Conservation (phyloP, 2,797 vertebrate species). For the Takifugu ocellatus region DNA sequence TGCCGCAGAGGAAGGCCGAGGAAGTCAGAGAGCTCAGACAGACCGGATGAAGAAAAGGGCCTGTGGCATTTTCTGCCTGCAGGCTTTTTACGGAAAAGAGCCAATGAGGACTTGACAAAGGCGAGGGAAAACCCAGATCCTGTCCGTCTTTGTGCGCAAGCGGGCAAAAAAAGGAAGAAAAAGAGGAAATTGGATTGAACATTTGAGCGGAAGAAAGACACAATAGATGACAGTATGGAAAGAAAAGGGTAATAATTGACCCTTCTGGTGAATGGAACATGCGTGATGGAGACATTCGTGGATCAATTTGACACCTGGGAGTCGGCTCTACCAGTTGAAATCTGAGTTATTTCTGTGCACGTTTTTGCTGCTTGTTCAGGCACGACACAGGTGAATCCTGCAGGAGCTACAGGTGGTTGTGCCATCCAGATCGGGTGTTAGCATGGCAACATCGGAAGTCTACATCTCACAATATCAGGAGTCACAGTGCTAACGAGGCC, state of each 20-base stretch:
- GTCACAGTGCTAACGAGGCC: slow-evolving; percentile 3
- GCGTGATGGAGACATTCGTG: slow-evolving; percentile 7
- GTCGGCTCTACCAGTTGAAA: background rate
- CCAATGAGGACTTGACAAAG: slow-evolving; percentile 19
- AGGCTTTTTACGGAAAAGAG: background rate
- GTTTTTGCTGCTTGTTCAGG: slow-evolving; percentile 7
- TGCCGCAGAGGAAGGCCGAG: slow-evolving; percentile 19
- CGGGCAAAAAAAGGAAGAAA: slow-evolving; percentile 18
- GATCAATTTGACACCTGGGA: slow-evolving; percentile 16
- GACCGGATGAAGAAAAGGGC: slow-evolving; percentile 25
- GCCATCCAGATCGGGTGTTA: no score
- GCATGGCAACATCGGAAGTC: background rate
- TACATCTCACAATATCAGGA: slow-evolving; percentile 7
- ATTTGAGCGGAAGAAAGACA: slow-evolving; percentile 24
- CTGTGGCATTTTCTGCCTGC: slow-evolving; percentile 38
- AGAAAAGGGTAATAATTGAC: background rate
- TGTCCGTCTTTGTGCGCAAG: slow-evolving; percentile 3
- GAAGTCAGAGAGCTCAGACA: slow-evolving; percentile 32
- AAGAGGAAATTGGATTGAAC: slow-evolving; percentile 47
- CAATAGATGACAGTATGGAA: slow-evolving; percentile 11
- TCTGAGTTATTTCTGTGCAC: slow-evolving; percentile 3
- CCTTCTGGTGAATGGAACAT: slow-evolving; percentile 6
- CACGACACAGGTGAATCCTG: background rate
- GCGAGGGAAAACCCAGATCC: slow-evolving; percentile 18
- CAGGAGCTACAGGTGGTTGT: no score